phyloP scores from a whole-genome alignment of 23 tunicate genomes.

The Aplidium turbinatum region DNA sequence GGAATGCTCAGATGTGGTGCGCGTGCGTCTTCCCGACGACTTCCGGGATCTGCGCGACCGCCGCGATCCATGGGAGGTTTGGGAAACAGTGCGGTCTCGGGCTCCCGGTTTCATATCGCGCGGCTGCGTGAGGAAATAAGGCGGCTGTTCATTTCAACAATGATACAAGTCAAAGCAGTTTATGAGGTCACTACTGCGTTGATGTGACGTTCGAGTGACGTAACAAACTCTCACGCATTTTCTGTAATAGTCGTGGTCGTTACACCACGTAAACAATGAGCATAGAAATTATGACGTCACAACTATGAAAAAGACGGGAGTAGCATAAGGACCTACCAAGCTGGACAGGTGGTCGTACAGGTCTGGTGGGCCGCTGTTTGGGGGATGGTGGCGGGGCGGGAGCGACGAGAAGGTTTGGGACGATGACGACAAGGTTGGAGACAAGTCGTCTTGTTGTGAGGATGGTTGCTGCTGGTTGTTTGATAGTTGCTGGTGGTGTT shows the following conservation, averaged over 20 bases:
- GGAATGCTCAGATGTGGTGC: slow-evolving; percentile 78
- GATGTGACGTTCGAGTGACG: no score
- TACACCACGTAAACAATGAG: background rate
- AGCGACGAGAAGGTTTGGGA: slow-evolving; percentile 15
- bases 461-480: slow-evolving; percentile 1
- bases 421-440: background rate
- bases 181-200: no score
- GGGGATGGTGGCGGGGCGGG: background rate
- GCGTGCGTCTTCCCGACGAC: slow-evolving; percentile 51
- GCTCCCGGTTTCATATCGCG: background rate
- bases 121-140: background rate
- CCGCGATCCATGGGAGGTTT: slow-evolving; percentile 66
- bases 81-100: slow-evolving; percentile 69
- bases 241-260: no score
- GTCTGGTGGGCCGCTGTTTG: background rate
- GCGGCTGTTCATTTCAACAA: no score
- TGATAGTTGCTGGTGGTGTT: slow-evolving; percentile 6
- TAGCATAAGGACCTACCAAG: slow-evolving; percentile 7
- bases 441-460: slow-evolving; percentile 1
- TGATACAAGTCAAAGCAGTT: no score
- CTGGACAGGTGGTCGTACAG: slow-evolving; percentile 41
- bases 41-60: slow-evolving; percentile 37
- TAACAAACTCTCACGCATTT: no score
- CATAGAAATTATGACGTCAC: background rate
- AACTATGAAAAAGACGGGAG: background rate